Percentiles rank a stretch among this genome's conserved stretches.
Conservation (phyloP, 2,113 vertebrate genomes). For the Toxostoma redivivum region DNA sequence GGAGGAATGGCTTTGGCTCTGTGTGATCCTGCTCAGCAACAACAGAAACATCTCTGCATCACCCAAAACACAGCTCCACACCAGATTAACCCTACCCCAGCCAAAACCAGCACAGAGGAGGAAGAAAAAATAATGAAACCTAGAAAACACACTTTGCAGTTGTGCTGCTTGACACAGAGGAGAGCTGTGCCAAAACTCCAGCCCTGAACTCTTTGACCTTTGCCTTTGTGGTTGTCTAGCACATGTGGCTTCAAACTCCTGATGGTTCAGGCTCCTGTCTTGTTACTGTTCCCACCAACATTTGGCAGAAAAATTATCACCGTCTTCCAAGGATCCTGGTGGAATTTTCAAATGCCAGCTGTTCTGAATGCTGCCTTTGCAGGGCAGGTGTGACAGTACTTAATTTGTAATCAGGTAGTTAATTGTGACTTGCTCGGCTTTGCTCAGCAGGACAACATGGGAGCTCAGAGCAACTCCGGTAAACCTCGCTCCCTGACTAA, state of each 20-base stretch:
- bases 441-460: neutral
- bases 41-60: neutral
- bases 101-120: fast-evolving
- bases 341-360: neutral
- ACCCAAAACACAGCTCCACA: neutral
- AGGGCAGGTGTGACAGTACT: neutral
- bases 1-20: neutral
- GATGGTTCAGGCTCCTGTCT: neutral
- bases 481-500: neutral
- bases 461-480: neutral
- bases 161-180: neutral
- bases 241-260: neutral
- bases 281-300: neutral
- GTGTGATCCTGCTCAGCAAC: neutral
- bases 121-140: neutral
- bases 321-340: neutral
- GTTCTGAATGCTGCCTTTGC: neutral
- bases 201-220: neutral
- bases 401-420: neutral
- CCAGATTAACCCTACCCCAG: neutral
- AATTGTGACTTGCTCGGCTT: neutral
- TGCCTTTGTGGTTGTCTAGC: neutral
- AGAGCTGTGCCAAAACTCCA: neutral
- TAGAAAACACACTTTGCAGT: neutral
- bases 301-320: neutral